Base-by-base conservation (phyloP, 2,113 vertebrate genomes). In the Perognathus longimembris region DNA sequence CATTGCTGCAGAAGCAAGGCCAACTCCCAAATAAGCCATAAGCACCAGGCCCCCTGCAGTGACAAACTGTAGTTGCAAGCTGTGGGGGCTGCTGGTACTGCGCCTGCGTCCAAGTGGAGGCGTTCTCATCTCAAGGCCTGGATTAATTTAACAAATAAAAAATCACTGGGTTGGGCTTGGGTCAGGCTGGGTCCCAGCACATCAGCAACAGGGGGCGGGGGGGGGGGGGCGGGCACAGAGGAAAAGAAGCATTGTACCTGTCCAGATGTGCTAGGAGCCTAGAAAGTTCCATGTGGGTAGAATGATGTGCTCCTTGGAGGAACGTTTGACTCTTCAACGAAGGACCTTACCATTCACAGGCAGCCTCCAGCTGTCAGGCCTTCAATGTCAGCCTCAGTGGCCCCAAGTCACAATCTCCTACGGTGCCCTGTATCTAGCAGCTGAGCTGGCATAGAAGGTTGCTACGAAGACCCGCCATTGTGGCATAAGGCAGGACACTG, bases 121-220 rank as follows among this genome's bases (percentile, higher is more conserved):
- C 73, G 54, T 85, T 89, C 85, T 94, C 30, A n/a, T 82, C 40
- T 11, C 1, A 0, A 36, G 54, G 78, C 74, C 80, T 75, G 66
- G 64, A 88, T 57, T 69, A 61, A 88, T 74, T 88, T 59, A 90
- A 78, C 59, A 90, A 92, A 94, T 91, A 61, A 76, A 92, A 95
- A 84, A 38, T 45, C 61, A 40, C 42, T 12, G 50, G 76, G 38
- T 74, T 36, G 69, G 73, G 77, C 71, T 90, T 9, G 15, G 63
- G 83, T 83, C 75, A 88, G 50, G 59, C 79, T 0, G 3, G 73
- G 77, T 90, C 91, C 81, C 88, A 87, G 76, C 77, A 77, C n/a
- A 83, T 26, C 54, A 50, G 83, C 66, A 17, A 92, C 17, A 7
- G 21, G 75, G 92, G 45, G 67, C 73, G 50, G 28, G 38, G 64